Base-by-base conservation (phyloP, 2,888 invertebrate genomes). In the Eristalis arbustorum region DNA sequence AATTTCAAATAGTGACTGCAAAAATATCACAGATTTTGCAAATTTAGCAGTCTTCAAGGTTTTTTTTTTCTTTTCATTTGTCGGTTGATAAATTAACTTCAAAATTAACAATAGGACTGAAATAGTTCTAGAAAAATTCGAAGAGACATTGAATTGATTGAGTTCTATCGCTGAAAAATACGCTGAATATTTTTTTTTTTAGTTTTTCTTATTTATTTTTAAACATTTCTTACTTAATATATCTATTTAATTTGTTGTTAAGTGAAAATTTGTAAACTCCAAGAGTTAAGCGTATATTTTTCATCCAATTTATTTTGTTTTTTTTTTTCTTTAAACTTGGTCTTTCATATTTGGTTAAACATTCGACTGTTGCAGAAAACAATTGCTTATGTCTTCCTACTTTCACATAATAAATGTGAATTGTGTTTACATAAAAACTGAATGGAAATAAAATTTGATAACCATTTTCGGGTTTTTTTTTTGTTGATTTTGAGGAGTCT, bases 21-120 rank as follows among this genome's bases (percentile, higher is more conserved):
- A 89, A 89, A 89, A 89, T 89, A 89, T 89, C 89, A 89, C 89
- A 89, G 89, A 88, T 88, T 81, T 89, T 88, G 88, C 88, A 88
- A 31, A 85, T 88, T 88, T 66, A 89, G 89, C 89, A 89, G 89
- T 89, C 89, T 89, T 89, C 66, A 84, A 82, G 42, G 68, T 78
- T 75, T 83, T 64, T 69, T 64, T 67, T 73, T 74, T 14, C 40
- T 73, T n/a, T 42, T 42, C 42, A 31, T 42, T 49, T 49, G 49
- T 49, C 49, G 49, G 49, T 49, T 49, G 49, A 49, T 49, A 49
- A 49, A 49, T 49, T 18, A 49, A 49, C 18, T 49, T 49, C 18
- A 49, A 37, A 49, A 49, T 49, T 49, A 49, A 49, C 49, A 49
- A 49, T 49, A 49, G 49, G 49, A 49, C 49, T 49, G 49, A 18